A percentile compares a stretch with the other conserved stretches of the same genome.
Evolutionary conservation across 2,797 vertebrate species (phyloP).

Genomic region (Pyrocephalus nanus): DNA sequence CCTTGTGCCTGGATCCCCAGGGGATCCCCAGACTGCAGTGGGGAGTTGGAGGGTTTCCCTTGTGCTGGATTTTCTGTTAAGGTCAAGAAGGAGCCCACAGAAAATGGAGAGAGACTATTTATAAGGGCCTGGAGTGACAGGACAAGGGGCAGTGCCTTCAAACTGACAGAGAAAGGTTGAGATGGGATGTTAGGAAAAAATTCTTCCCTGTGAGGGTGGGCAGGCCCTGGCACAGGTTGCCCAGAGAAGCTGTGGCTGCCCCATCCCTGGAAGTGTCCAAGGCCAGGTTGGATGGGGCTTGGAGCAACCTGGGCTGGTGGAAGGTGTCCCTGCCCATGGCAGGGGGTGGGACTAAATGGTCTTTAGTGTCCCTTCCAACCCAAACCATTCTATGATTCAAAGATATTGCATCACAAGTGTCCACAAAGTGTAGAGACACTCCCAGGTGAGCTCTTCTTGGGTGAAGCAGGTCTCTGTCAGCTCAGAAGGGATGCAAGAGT

Average conservation of each 20-base stretch:
- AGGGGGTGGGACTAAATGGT: neutral
- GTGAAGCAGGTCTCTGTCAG: neutral
- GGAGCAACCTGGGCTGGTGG: neutral
- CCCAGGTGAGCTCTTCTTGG: neutral
- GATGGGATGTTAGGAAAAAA: neutral
- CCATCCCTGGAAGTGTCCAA: neutral
- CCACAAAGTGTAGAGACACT: neutral
- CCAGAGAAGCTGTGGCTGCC: neutral
- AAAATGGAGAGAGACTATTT: neutral
- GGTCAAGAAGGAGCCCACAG: neutral
- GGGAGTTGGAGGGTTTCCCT: neutral
- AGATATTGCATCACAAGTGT: neutral
- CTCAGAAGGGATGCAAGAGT: neutral
- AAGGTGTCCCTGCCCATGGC: neutral
- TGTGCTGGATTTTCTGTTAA: neutral
- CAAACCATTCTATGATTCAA: neutral
- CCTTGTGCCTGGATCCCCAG: neutral
- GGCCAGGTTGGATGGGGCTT: no score
- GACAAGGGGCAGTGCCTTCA: neutral
- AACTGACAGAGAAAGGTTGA: fast-evolving
- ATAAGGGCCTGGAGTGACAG: neutral
- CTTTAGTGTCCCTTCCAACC: no score
- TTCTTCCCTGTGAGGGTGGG: neutral
- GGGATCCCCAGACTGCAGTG: neutral
- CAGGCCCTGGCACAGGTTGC: neutral